Conservation (phyloP, 2,797 vertebrate genomes). For the Acrossocheilus wenchowensis region DNA sequence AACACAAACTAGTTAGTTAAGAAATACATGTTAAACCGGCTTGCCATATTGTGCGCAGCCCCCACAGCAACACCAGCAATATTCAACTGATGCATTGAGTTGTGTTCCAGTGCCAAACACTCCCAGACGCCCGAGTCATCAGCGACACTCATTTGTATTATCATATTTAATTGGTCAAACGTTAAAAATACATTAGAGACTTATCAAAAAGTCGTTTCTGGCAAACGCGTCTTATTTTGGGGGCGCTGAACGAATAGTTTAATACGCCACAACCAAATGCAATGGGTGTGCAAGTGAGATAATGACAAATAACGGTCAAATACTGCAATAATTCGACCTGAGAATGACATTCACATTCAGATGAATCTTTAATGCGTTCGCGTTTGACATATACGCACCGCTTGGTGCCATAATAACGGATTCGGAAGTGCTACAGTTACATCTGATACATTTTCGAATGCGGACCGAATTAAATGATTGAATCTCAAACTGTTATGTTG, state of each 20-base stretch:
- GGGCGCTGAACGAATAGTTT: conserved; percentile 20
- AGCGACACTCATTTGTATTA: not conserved
- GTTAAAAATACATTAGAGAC: not conserved
- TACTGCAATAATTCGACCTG: not conserved
- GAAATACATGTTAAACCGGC: not conserved
- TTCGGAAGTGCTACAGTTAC: conserved; percentile 13
- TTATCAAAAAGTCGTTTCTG: not conserved
- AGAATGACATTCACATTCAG: not conserved
- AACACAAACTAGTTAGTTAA: not conserved
- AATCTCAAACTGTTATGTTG: not conserved
- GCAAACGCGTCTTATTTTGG: not conserved
- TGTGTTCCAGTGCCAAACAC: conserved; percentile 45
- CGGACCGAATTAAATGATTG: not conserved
- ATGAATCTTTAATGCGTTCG: not conserved
- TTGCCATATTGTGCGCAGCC: conserved; percentile 41
- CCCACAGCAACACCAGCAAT: conserved; percentile 50
- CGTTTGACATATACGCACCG: not conserved
- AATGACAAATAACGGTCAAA: conserved; percentile 18
- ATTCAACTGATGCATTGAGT: conserved; percentile 48
- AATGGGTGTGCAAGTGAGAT: conserved; percentile 8
- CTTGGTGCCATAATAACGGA: conserved; percentile 8
- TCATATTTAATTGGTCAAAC: not conserved
- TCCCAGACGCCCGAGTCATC: conserved; percentile 41
- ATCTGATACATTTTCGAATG: not conserved
- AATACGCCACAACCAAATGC: conserved; percentile 34